Conservation (phyloP, 92 coral and sea anemone species). For the Nematostella vectensis region DNA sequence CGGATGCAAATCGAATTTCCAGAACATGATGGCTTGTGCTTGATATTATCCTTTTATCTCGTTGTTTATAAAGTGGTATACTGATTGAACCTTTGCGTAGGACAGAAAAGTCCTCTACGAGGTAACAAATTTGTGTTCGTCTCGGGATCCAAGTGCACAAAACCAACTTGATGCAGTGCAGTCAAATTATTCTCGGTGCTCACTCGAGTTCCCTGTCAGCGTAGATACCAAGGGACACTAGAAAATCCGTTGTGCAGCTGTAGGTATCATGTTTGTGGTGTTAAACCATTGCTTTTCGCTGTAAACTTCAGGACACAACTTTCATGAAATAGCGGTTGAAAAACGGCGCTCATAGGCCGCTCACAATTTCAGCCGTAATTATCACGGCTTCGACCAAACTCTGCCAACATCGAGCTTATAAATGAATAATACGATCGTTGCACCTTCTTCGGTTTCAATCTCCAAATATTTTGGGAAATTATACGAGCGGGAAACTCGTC, state of each 20-base stretch:
- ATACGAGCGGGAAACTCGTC: slow-evolving; percentile 84
- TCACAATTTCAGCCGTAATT: slow-evolving; percentile 32
- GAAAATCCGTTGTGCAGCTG: neutral
- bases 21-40: slow-evolving; percentile 68
- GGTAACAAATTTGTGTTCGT: neutral
- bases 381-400: slow-evolving; percentile 12
- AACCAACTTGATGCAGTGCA: neutral
- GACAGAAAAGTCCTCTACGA: neutral
- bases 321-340: neutral
- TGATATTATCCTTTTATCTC: neutral
- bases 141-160: neutral
- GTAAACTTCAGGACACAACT: slow-evolving; percentile 21
- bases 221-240: neutral
- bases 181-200: neutral
- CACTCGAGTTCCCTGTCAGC: neutral
- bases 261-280: neutral
- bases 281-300: neutral
- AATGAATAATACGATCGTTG: slow-evolving; percentile 1
- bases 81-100: neutral
- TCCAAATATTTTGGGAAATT: slow-evolving; percentile 26
- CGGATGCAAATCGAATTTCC: slow-evolving; percentile 99
- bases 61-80: neutral
- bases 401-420: slow-evolving; percentile 24
- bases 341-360: slow-evolving; percentile 14
- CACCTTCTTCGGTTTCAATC: slow-evolving; percentile 2